Evolutionary conservation across 2,113 vertebrate species (phyloP).

Genomic region (Sula dactylatra): DNA sequence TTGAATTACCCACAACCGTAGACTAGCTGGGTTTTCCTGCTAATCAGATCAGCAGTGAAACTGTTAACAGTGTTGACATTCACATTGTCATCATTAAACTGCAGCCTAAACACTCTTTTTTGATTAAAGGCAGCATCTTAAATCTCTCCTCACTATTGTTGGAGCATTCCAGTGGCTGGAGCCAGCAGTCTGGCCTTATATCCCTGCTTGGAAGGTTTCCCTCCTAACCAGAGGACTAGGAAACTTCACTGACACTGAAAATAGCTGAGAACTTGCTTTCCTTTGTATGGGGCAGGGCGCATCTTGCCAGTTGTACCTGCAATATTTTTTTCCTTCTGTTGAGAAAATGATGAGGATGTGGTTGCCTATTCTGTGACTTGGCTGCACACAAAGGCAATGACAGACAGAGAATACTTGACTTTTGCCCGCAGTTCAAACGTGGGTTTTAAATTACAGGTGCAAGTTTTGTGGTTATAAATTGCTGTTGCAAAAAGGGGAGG

Average conservation of each 20-base stretch:
- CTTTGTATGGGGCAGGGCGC: background rate
- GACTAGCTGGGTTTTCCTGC: constrained; percentile 4
- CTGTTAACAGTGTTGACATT: constrained; percentile 48
- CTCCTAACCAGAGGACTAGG: background rate
- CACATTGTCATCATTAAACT: constrained; percentile 29
- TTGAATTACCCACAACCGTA: constrained; percentile 3
- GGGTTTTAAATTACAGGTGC: constrained; percentile 32
- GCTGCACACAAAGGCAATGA: background rate
- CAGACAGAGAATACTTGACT: background rate
- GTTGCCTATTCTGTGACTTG: background rate
- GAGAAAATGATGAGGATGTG: background rate
- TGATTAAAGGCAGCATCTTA: constrained; percentile 47
- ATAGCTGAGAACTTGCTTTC: constrained; percentile 1
- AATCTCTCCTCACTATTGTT: constrained; percentile 17
- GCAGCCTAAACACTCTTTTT: constrained; percentile 28
- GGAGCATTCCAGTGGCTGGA: background rate
- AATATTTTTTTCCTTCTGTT: background rate
- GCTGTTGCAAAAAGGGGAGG: background rate
- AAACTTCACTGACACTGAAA: background rate
- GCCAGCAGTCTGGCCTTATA: background rate
- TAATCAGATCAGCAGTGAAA: constrained; percentile 52
- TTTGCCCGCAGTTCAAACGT: constrained; percentile 1
- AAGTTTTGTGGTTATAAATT: background rate
- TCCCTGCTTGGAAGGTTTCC: constrained; percentile 18
- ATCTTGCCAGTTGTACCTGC: background rate